phyloP scores from a whole-genome alignment of 1,140 invertebrate genomes.

The Homalodisca vitripennis region DNA sequence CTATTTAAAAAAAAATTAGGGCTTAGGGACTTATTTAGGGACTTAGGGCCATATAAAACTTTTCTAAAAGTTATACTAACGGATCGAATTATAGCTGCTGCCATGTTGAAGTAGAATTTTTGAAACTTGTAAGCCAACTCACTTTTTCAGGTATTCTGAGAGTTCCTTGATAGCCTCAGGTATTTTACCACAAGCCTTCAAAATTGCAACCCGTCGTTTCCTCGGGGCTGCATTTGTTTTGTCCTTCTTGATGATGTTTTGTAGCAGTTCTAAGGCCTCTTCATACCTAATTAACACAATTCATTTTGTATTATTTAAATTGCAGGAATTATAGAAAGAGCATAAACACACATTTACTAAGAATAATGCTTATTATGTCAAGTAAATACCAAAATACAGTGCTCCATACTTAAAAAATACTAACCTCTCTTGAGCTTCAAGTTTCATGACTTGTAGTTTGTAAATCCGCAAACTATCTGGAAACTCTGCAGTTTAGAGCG shows the following conservation, averaged over 20 bases:
- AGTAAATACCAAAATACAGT: too few relatives aligned
- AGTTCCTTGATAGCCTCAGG: constrained; percentile 91
- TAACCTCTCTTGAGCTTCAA: constrained; percentile 84
- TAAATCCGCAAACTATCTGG: constrained; percentile 85
- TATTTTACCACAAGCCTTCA: constrained; percentile 83
- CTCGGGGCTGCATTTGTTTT: constrained; percentile 90
- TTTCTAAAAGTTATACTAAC: too few relatives aligned
- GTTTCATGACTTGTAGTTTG: constrained; percentile 81
- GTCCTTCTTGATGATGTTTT: constrained; percentile 86
- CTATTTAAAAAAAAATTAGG: too few relatives aligned
- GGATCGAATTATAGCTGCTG: too few relatives aligned
- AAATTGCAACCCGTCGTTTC: constrained; percentile 89
- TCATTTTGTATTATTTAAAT: too few relatives aligned
- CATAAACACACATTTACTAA: too few relatives aligned
- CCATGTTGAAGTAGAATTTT: too few relatives aligned
- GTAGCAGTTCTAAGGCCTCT: constrained; percentile 84
- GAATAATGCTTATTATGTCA: too few relatives aligned
- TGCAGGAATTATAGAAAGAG: too few relatives aligned
- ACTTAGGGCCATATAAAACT: too few relatives aligned
- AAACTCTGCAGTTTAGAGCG: constrained; percentile 77
- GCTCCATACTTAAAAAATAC: constrained; percentile 36
- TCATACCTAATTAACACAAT: constrained; percentile 75
- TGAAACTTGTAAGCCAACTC: too few relatives aligned
- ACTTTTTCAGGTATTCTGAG: constrained; percentile 95
- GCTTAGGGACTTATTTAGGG: too few relatives aligned